These are phyloP conservation scores for Pyxicephalus adspersus DNA, from an alignment of 2,113 vertebrate genomes.

Conservation along the genomic window DNA sequence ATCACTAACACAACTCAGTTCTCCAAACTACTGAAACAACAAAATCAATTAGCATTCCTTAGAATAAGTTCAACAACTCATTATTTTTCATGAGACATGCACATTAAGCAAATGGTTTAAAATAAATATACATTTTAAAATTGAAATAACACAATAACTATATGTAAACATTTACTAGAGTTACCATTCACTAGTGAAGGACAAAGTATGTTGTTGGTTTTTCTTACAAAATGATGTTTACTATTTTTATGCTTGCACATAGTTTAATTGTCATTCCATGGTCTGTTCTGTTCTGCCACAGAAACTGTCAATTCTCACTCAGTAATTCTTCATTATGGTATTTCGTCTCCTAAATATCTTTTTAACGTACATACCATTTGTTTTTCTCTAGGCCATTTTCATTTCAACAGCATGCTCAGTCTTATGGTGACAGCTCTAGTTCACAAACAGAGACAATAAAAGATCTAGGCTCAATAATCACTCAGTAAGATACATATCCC, in stretches of 20 bases:
- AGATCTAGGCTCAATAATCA: constrained; percentile 63
- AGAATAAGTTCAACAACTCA: no score
- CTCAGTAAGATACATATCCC: constrained; percentile 61
- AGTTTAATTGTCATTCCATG: neutral
- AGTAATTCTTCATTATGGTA: constrained; percentile 18
- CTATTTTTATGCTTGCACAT: neutral
- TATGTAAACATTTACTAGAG: no score
- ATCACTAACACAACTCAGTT: no score
- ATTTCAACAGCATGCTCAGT: constrained; percentile 58
- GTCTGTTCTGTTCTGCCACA: neutral
- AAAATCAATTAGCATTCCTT: no score
- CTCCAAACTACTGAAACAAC: no score
- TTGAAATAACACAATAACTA: no score
- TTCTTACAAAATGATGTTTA: no score
- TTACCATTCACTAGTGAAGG: no score
- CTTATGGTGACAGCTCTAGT: constrained; percentile 64
- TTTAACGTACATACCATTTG: constrained; percentile 58
- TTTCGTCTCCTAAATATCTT: constrained; percentile 39
- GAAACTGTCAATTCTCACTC: neutral
- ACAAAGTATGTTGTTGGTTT: no score
- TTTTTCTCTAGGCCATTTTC: constrained; percentile 62
- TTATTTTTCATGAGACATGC: no score
- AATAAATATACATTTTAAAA: no score
- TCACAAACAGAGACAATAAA: constrained; percentile 64
- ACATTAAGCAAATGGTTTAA: no score